Percentiles rank a stretch among this genome's conserved stretches.
phyloP scores from a whole-genome alignment of 2,888 invertebrate genomes.

The Drosophila lacicola region DNA sequence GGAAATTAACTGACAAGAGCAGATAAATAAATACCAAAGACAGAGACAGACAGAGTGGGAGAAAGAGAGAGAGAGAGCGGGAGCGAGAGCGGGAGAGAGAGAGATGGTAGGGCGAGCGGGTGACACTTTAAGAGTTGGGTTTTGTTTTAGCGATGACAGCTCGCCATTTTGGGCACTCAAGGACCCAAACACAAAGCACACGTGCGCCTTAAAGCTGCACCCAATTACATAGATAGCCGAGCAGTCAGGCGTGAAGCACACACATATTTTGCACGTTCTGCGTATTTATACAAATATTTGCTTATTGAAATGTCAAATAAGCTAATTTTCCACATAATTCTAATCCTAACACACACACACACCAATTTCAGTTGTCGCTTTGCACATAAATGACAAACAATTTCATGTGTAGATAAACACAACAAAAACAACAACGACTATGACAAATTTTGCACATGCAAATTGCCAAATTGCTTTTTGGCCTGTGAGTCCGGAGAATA shows the following conservation, averaged over 20 bases:
- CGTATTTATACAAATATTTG: conserved; percentile 65
- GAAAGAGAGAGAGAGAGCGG: not conserved
- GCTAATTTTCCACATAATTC: conserved; percentile 74
- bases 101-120: not conserved
- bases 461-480: conserved; percentile 49
- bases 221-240: conserved; percentile 12
- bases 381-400: conserved; percentile 57
- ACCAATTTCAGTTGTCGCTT: conserved; percentile 4
- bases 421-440: conserved; percentile 14
- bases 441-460: conserved; percentile 50
- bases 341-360: conserved; percentile 30
- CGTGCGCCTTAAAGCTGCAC: conserved; percentile 35
- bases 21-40: conserved; percentile 67
- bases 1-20: conserved; percentile 81
- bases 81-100: no score
- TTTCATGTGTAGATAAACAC: conserved; percentile 50
- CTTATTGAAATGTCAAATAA: conserved; percentile 76
- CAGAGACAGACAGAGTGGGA: not conserved
- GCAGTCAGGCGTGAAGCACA: conserved; percentile 36
- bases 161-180: conserved; percentile 46
- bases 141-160: conserved; percentile 50
- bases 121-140: conserved; percentile 37
- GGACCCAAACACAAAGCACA: conserved; percentile 4
- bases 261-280: conserved; percentile 29
- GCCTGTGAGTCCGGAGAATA: conserved; percentile 1